Conservation (phyloP, 2,888 invertebrate genomes). For the Phalangium opilio region DNA sequence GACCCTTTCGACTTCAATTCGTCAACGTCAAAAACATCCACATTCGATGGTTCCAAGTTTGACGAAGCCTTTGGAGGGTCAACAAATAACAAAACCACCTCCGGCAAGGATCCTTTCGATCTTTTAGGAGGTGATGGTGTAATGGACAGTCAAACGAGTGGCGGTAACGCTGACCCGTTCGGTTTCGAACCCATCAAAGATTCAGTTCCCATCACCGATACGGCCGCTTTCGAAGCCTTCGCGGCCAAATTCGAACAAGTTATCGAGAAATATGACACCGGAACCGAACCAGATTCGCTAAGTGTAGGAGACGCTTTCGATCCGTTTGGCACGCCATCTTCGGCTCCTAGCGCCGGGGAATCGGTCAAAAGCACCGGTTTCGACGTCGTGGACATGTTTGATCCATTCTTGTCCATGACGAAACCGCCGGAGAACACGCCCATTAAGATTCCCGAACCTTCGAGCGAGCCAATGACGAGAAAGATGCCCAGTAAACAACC, state of each 20-base stretch:
- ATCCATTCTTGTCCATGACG: conserved; percentile 48
- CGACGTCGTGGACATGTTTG: conserved; percentile 48
- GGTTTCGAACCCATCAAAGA: conserved; percentile 5
- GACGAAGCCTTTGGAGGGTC: conserved; percentile 14
- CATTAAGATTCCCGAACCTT: neutral
- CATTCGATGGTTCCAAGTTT: neutral
- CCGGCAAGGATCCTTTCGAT: neutral
- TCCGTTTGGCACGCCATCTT: conserved; percentile 34
- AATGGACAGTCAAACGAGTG: no score
- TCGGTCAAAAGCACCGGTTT: conserved; percentile 33
- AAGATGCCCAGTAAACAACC: conserved; percentile 12
- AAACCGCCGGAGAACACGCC: conserved; percentile 42
- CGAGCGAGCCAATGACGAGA: conserved; percentile 2
- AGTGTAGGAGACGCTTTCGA: conserved; percentile 29
- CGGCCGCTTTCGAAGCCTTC: conserved; percentile 68
- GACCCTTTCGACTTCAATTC: no score
- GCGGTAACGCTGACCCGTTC: no score
- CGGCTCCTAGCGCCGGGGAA: conserved; percentile 12
- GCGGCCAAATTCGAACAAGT: conserved; percentile 73
- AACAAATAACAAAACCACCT: neutral
- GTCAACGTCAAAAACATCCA: neutral
- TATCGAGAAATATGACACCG: conserved; percentile 15
- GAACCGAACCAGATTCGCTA: neutral
- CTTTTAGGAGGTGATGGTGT: no score
- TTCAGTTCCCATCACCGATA: conserved; percentile 13